Base-by-base conservation (phyloP, 2,888 invertebrate genomes). In the Ophraella communa region DNA sequence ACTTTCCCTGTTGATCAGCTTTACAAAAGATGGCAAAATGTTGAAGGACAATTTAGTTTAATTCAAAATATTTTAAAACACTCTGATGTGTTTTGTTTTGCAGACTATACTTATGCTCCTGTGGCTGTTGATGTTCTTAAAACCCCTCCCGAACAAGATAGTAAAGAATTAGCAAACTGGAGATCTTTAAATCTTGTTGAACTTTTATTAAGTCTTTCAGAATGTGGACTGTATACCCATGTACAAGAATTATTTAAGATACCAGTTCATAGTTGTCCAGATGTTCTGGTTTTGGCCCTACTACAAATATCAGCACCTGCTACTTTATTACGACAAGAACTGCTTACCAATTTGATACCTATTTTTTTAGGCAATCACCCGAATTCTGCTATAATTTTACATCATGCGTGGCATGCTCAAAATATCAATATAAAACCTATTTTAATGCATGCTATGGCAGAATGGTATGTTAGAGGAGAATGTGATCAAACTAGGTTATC, bases 371-470 rank as follows among this genome's bases (percentile, higher is more conserved):
- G 93, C 35, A 96, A 95, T 83, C 98, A 98, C 84, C 95, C 96
- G 0, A 99, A 99, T 83, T 95, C 97, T 0, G 95, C 93, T 23
- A 93, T 95, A n/a, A 94, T 99, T 68, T 84, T 99, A 60, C 96
- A 98, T 82, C 94, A 95, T 79, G 96, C 96, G 3, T 99, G 98
- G 98, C 94, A 95, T 79, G 88, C 91, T 57, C 91, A 91, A 76
- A 87, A 85, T 70, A 83, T 85, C 39, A 86, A 87, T 58, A 87
- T 94, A 57, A 91, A 93, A 71, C 89, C 91, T 2, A 89, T 93
- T 64, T 91, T 98, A 66, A 96, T 97, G 93, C 94, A 95, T 76
- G 91, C 96, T 1, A 98, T 98, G 97, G 95, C 95, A 0, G 96
- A 98, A 71, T 98, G 97, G 96, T 98, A 98, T 83, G 87, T 92